These are phyloP conservation scores for Copsychus sechellarum DNA, from an alignment of 2,113 vertebrate genomes.

Conservation along the genomic window DNA sequence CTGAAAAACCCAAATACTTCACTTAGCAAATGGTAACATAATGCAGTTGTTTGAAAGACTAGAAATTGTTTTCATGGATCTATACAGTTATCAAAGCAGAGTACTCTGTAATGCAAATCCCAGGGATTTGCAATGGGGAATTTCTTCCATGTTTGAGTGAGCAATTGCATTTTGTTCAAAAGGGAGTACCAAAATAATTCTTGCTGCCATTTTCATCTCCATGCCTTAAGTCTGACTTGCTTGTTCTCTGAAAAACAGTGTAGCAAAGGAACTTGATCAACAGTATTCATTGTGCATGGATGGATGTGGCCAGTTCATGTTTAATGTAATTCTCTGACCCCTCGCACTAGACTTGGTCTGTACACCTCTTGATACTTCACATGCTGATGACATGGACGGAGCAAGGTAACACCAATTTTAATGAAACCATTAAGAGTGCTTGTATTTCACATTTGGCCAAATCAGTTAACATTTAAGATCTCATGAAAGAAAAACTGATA, in stretches of 20 bases:
- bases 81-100: neutral
- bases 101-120: neutral
- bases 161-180: neutral
- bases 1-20: neutral
- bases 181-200: neutral
- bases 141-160: neutral
- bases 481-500: neutral
- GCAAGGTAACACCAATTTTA: neutral
- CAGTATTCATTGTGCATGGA: neutral
- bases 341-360: neutral
- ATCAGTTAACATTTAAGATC: neutral
- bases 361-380: neutral
- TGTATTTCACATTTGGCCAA: neutral
- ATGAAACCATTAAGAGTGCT: neutral
- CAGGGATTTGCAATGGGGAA: neutral
- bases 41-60: neutral
- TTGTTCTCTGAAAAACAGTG: neutral
- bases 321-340: neutral
- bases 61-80: neutral
- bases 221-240: neutral
- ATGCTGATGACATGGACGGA: neutral
- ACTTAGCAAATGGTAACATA: neutral
- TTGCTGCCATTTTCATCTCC: neutral
- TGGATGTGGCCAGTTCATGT: accelerated
- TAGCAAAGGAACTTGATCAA: neutral